Evolutionary conservation across 2,888 invertebrate species (phyloP), one percentile per base, ranked within the genome.

Genomic region (Pterostichus niger): DNA sequence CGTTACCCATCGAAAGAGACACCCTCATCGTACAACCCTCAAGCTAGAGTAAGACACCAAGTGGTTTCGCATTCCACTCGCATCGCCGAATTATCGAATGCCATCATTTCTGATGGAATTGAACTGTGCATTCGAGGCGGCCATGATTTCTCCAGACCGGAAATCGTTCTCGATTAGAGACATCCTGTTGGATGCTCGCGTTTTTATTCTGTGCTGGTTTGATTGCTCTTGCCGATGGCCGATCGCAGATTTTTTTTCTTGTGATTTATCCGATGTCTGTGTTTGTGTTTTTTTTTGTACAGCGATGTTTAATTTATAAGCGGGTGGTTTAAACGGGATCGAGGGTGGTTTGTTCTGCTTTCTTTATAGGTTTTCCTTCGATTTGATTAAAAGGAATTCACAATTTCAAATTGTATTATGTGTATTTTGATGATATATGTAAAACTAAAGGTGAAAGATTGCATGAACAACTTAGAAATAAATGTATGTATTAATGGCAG

Each of bases 31-130:
- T 10, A n/a, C 6, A 11, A 15, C 46, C 56, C 2, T 9, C 0
- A 3, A 9, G 54, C 17, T 10, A 40, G 44, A 78, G 9, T 5
- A 46, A 61, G 46, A 78, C 13, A 40, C 35, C 54, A 17, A 11
- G 13, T 44, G 17, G 52, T 49, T 33, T 52, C 49, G 59, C 75
- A 84, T 84, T 84, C 84, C 35, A 56, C 44, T 40, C 84, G 83
- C 84, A 84, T 85, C 78, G 83, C 64, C 61, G 79, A 84, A 84
- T 84, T 84, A 84, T 85, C 84, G 84, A 76, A 82, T 84, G 83
- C 81, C 77, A 84, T 84, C 84, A 84, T 84, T 84, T 84, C 82
- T 84, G 83, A 76, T 68, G 80, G 68, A 80, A 80, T 80, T 80
- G 80, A 80, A 68, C 80, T 64, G 64, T 80, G 64, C 49, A 49